These are phyloP conservation scores for Sipha flava DNA, from an alignment of 1,140 invertebrate species.

Conservation along the genomic window DNA sequence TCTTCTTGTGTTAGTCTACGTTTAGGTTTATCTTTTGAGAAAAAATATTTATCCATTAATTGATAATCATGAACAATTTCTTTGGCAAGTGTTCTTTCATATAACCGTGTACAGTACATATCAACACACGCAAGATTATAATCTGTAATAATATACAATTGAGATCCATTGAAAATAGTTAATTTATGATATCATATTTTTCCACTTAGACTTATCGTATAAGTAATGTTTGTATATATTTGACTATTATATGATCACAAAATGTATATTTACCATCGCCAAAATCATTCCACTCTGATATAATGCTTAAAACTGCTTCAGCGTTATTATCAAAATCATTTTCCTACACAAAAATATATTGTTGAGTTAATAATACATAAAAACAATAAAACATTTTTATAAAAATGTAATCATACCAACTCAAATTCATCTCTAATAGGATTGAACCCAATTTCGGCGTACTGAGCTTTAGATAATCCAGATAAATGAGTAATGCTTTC, in stretches of 20 bases:
- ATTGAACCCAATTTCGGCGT: conserved; percentile 19
- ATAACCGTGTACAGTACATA: conserved; percentile 4
- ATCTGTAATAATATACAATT: background rate
- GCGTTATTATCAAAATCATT: conserved; percentile 27
- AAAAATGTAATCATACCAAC: background rate
- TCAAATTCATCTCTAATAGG: conserved; percentile 28
- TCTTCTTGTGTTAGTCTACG: conserved; percentile 2
- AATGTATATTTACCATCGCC: conserved; percentile 1
- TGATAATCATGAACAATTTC: conserved; percentile 17
- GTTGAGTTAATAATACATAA: background rate
- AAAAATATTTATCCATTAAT: conserved; percentile 24
- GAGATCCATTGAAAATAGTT: background rate
- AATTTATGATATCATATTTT: too few species aligned
- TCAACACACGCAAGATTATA: conserved; percentile 16
- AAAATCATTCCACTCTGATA: conserved; percentile 20
- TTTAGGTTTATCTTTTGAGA: conserved; percentile 1
- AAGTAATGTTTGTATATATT: too few species aligned
- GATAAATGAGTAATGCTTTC: background rate
- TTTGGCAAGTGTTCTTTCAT: background rate
- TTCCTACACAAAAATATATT: background rate
- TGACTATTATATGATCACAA: background rate
- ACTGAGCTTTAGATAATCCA: conserved; percentile 4
- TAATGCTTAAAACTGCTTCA: conserved; percentile 4
- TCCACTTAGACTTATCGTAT: too few species aligned
- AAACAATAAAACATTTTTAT: background rate